A percentile compares a stretch with the other conserved stretches of the same genome.
phyloP scores from a whole-genome alignment of 2,797 vertebrate species.

The Melanotaenia trifasciata region DNA sequence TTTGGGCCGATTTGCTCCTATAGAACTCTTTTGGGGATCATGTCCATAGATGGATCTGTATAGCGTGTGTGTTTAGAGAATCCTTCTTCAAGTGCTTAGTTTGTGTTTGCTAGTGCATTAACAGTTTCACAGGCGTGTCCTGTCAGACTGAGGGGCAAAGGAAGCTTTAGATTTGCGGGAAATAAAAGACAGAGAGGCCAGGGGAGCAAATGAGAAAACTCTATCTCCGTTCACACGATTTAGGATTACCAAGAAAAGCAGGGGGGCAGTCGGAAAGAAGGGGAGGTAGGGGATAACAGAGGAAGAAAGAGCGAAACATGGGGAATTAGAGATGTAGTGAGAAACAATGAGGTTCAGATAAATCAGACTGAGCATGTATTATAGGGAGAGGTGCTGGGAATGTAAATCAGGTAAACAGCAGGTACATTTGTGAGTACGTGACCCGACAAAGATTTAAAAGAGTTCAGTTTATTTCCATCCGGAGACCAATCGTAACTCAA shows the following conservation, averaged over 20 bases:
- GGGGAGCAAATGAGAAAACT: conserved; percentile 62
- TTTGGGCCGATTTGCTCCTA: conserved; percentile 62
- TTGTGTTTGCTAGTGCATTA: conserved; percentile 29
- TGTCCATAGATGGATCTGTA: conserved; percentile 79
- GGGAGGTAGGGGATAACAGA: conserved; percentile 46
- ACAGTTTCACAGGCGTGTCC: conserved; percentile 37
- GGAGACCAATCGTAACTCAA: background rate
- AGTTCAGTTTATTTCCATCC: conserved; percentile 9
- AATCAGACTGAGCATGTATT: conserved; percentile 49
- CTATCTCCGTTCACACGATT: conserved; percentile 71
- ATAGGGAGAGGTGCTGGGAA: conserved; percentile 34
- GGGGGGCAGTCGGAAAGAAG: conserved; percentile 51
- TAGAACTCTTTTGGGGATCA: conserved; percentile 57
- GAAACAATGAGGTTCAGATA: conserved; percentile 60
- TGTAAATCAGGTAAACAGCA: conserved; percentile 59
- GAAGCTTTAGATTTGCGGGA: conserved; percentile 70
- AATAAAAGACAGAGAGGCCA: conserved; percentile 59
- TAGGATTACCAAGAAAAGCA: conserved; percentile 76
- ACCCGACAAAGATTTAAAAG: conserved; percentile 19
- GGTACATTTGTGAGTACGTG: conserved; percentile 43
- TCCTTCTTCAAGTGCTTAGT: conserved; percentile 36
- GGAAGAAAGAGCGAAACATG: conserved; percentile 47
- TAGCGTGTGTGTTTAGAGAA: conserved; percentile 72
- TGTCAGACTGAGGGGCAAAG: conserved; percentile 51
- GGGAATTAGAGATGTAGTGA: conserved; percentile 62